Conservation (phyloP, 2,113 vertebrate species). For the Antechinus flavipes region DNA sequence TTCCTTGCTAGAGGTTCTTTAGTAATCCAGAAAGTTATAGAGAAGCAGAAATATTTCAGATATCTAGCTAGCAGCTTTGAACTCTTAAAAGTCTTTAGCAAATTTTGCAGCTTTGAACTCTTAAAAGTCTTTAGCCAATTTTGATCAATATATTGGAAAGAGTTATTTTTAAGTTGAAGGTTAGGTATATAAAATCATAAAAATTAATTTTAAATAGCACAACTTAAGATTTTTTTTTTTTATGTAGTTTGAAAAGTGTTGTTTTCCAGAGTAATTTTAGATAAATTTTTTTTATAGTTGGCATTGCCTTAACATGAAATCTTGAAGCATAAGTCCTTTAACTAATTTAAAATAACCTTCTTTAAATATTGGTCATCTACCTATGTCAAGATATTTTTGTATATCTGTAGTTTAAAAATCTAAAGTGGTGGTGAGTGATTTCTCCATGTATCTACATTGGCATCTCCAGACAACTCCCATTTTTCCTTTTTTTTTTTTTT, state of each 20-base stretch:
- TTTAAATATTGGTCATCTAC: neutral
- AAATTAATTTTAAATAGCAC: constrained; percentile 53
- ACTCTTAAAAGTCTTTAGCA: constrained; percentile 24
- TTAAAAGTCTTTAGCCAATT: constrained; percentile 17
- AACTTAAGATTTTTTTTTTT: constrained; percentile 40
- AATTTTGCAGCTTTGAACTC: constrained; percentile 14
- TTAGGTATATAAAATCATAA: constrained; percentile 12
- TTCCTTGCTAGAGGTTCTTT: neutral
- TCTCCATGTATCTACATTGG: neutral
- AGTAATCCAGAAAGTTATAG: neutral
- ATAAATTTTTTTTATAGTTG: neutral
- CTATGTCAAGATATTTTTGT: neutral
- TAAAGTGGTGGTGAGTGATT: neutral
- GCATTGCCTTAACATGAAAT: constrained; percentile 3
- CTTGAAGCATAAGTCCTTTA: constrained; percentile 36
- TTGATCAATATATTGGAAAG: neutral
- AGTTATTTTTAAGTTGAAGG: constrained; percentile 36
- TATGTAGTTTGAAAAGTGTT: neutral
- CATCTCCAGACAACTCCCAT: neutral
- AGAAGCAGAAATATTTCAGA: neutral
- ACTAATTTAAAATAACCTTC: neutral
- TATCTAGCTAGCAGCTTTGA: constrained; percentile 3
- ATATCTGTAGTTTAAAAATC: neutral
- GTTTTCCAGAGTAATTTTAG: neutral
- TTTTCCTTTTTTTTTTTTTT: neutral